Evolutionary conservation across 2,797 vertebrate genomes (phyloP), one percentile per base, ranked within the genome.

Genomic region (Pseudocheirus occidentalis): DNA sequence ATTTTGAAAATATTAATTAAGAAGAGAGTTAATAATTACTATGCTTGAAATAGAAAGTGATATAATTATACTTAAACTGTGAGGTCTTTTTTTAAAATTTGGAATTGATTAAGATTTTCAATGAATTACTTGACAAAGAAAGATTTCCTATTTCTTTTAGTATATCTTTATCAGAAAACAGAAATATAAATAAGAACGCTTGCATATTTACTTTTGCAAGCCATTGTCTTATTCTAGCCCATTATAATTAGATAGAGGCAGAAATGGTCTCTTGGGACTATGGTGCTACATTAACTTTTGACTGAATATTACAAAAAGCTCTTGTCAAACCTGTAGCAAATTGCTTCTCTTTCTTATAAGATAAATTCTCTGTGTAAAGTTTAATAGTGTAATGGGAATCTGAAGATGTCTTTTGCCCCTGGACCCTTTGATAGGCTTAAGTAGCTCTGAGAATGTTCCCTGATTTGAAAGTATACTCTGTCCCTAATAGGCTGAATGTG

Each of bases 1-100:
- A 96, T 96, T 96, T 96, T 96, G 97, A 98, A 98, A 98, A 98
- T 98, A 98, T 97, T 98, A 98, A 97, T 98, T 98, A 98, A 98
- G 97, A 98, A 98, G 97, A n/a, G 92, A 98, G 95, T 92, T 98
- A 97, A 98, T 99, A 98, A 98, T 98, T 97, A 97, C 96, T 92
- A 94, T 97, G 95, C 52, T 92, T 97, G 50, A 95, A 96, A 97
- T 7, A 91, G 96, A 97, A 97, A 95, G 97, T 92, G 94, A 98
- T 98, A 97, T 98, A 98, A 98, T 98, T 98, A 98, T 96, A 96
- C 66, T 97, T 98, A 98, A 97, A 97, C 97, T 95, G 98, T 96
- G 95, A 97, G 93, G 98, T 95, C 98, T 98, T 97, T 95, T 27
- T 56, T 58, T 56, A 24, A 11, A 31, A 98, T 98, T 92, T 97